Evolutionary conservation across 2,797 vertebrate genomes (phyloP).

Genomic region (Neosilurus mollespiculum): DNA sequence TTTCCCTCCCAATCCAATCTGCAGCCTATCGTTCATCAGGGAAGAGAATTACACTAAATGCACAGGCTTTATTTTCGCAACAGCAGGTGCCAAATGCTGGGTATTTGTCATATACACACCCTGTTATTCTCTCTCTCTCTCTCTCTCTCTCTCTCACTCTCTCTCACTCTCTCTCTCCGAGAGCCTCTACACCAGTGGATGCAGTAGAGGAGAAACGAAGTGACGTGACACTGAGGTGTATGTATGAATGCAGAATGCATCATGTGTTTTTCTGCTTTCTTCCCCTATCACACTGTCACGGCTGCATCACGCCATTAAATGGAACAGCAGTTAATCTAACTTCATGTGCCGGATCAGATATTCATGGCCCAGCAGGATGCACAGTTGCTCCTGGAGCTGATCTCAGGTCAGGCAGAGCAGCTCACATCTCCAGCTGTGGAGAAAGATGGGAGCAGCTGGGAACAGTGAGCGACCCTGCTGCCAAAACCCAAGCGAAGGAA

Average conservation of each 20-base stretch:
- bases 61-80: slow-evolving; percentile 48
- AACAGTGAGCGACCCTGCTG: slow-evolving; percentile 19
- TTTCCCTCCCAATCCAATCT: slow-evolving; percentile 57
- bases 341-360: slow-evolving; percentile 42
- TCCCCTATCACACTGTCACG: slow-evolving; percentile 23
- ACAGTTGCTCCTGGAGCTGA: slow-evolving; percentile 31
- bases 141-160: slow-evolving; percentile 22
- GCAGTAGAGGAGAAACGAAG: slow-evolving; percentile 27
- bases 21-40: slow-evolving; percentile 60
- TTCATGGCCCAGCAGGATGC: slow-evolving; percentile 47
- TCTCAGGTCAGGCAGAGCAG: slow-evolving; percentile 35
- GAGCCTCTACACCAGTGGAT: slow-evolving; percentile 33
- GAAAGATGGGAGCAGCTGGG: slow-evolving; percentile 29
- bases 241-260: slow-evolving; percentile 36
- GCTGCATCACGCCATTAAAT: slow-evolving; percentile 29
- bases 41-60: slow-evolving; percentile 64
- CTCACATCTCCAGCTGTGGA: slow-evolving; percentile 41
- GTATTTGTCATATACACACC: slow-evolving; percentile 66
- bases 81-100: slow-evolving; percentile 64
- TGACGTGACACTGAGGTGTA: slow-evolving; percentile 29
- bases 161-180: background rate
- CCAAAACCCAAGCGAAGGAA: slow-evolving; percentile 34
- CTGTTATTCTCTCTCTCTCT: slow-evolving; percentile 39
- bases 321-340: slow-evolving; percentile 50
- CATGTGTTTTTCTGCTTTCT: slow-evolving; percentile 19